phyloP scores from a whole-genome alignment of 1,140 invertebrate genomes.

The Campoletis sonorensis region DNA sequence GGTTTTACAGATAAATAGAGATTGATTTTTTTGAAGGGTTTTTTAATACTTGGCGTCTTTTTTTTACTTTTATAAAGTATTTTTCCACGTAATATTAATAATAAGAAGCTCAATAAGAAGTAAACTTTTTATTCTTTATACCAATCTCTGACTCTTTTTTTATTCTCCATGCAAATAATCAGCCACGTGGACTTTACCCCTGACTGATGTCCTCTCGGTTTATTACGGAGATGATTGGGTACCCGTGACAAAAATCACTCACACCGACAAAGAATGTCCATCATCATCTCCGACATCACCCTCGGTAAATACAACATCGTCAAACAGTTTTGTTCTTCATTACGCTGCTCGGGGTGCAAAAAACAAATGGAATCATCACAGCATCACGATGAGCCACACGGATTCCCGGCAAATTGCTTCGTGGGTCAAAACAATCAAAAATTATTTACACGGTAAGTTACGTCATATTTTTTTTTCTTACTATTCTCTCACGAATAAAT shows the following conservation, averaged over 20 bases:
- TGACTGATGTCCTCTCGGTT: slow-evolving; percentile 78
- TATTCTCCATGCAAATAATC: slow-evolving; percentile 57
- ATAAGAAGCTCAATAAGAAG: too few relatives aligned
- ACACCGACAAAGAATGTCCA: slow-evolving; percentile 54
- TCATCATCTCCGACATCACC: slow-evolving; percentile 49
- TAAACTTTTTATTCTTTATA: too few relatives aligned
- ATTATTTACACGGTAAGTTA: slow-evolving; percentile 75
- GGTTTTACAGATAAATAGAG: too few relatives aligned
- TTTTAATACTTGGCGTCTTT: too few relatives aligned
- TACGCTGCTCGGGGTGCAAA: slow-evolving; percentile 79
- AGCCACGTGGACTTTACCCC: slow-evolving; percentile 75
- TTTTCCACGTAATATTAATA: too few relatives aligned
- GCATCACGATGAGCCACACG: slow-evolving; percentile 79
- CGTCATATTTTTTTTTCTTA: not conserved
- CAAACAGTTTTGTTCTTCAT: slow-evolving; percentile 80
- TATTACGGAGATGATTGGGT: slow-evolving; percentile 73
- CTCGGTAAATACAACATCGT: slow-evolving; percentile 61
- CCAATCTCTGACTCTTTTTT: too few relatives aligned
- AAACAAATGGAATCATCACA: slow-evolving; percentile 80
- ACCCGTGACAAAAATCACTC: slow-evolving; percentile 56
- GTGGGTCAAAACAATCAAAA: slow-evolving; percentile 81
- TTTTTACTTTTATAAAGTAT: too few relatives aligned
- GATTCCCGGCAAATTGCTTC: slow-evolving; percentile 80
- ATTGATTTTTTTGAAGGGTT: too few relatives aligned
- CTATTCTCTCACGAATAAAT: too few relatives aligned